These are phyloP conservation scores for Cinclus cinclus DNA, from an alignment of 2,113 vertebrate genomes.

Conservation along the genomic window DNA sequence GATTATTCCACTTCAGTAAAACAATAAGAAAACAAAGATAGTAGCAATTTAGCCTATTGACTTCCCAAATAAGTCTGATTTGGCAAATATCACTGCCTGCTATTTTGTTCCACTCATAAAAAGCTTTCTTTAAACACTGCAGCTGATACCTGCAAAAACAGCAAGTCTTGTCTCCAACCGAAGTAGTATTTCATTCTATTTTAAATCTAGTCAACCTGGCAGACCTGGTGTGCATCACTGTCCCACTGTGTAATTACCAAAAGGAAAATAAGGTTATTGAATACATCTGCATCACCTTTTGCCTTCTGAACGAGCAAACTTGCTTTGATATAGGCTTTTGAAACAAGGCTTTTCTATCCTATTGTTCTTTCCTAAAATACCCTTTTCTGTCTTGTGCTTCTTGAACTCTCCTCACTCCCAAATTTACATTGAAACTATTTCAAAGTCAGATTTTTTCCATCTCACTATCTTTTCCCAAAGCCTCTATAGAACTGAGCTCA, in stretches of 20 bases:
- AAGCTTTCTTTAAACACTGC: neutral
- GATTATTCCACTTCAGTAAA: neutral
- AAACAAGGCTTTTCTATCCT: neutral
- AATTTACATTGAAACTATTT: neutral
- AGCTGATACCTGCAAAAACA: neutral
- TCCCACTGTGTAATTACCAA: neutral
- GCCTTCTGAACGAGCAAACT: neutral
- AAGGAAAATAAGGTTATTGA: neutral
- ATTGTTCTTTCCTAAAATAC: fast-evolving
- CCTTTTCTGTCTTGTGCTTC: neutral
- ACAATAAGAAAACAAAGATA: neutral
- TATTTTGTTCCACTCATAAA: neutral
- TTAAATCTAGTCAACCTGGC: neutral
- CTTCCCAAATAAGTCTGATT: neutral
- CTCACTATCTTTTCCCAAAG: neutral
- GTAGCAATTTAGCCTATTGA: neutral
- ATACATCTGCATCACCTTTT: neutral
- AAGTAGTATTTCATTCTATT: neutral
- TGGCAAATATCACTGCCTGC: neutral
- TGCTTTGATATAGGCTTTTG: neutral
- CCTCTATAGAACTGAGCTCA: neutral
- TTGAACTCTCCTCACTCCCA: neutral
- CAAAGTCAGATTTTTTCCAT: neutral
- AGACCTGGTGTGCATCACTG: neutral
- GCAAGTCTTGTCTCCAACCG: neutral